Evolutionary conservation across 1,140 invertebrate genomes (phyloP), one percentile per base, ranked within the genome.

Genomic region (Drosophila ananassae): DNA sequence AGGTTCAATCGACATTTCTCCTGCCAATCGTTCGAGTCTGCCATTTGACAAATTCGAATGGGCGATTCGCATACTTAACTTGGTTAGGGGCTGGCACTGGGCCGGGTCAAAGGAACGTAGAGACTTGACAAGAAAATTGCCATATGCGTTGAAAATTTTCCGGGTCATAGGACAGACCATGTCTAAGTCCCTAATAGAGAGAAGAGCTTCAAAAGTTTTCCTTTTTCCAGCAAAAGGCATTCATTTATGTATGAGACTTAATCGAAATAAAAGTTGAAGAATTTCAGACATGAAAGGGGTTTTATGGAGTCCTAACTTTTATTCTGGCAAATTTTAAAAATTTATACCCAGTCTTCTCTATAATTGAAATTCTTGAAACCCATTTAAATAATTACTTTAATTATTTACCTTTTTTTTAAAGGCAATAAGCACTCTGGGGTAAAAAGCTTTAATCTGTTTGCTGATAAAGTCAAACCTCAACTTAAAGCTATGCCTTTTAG

Each of bases 91-190:
- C 46, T 25, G 37, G 7, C 41, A n/a, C 12, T 37, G 54, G 34
- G 37, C 12, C 48, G 47, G 67, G 50, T 46, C 54, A 75, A 71
- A 72, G 80, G 39, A 63, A 53, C 60, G 75, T 63, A 76, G 62
- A 64, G 79, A 84, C 60, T 69, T 80, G 81, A 81, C 81, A 85
- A 73, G 67, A 71, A 84, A 84, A 84, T 84, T 84, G 81, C 77
- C 77, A 84, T 81, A 85, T 80, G 81, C 81, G 81, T 82, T 84
- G 73, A 80, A 80, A 84, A 81, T 81, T 80, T 77, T 73, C 66
- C 72, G 62, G 72, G 47, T 68, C 55, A 66, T 51, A 64, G 59
- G 48, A 34, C 59, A 56, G 30, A 62, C 61, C 22, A 24, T 28
- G 30, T 37, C 51, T 17, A 59, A 28, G 25, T 28, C 6, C 25